Evolutionary conservation across 2,113 vertebrate species (phyloP), one percentile per base, ranked within the genome.

Genomic region (Dasyprocta punctata): DNA sequence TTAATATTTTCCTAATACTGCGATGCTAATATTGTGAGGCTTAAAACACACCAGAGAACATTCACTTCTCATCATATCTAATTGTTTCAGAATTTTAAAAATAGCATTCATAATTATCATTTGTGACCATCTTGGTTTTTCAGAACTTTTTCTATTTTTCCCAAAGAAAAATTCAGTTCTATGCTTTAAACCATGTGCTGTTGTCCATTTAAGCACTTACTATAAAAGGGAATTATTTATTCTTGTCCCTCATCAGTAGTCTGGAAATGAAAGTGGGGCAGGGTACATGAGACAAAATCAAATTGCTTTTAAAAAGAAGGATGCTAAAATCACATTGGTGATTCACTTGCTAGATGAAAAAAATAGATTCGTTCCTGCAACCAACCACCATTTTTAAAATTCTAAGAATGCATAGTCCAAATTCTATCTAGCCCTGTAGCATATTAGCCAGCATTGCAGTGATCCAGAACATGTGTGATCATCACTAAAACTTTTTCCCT

Each of bases 1-100:
- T 33, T 94, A 92, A 86, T 90, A 73, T 71, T 92, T 86, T 93
- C 52, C 52, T 85, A 80, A 83, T 47, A n/a, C 11, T 30, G 41
- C n/a, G 87, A 52, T 33, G 86, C 41, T 90, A 90, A 90, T 78
- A 89, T 36, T 56, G 54, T 81, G 73, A 93, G 54, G 14, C 41
- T 93, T 94, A 49, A n/a, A 95, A 33, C 33, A 86, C 7, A 82
- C 4, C 58, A 91, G 83, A 93, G 30, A 58, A 87, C 20, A 96
- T 89, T 24, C 36, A 58, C 4, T 85, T 85, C 30, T 96, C 58
- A 94, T 83, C 61, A 81, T 89, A 47, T 77, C 9, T 41, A 67
- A 93, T 90, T 97, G 38, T 77, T 28, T 71, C 49, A 77, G 36
- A 82, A 54, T 81, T 93, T 92, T 95, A 95, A 97, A 97, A 96